Evolutionary conservation across 2,113 vertebrate species (phyloP).

Genomic region (Ciconia maguari): DNA sequence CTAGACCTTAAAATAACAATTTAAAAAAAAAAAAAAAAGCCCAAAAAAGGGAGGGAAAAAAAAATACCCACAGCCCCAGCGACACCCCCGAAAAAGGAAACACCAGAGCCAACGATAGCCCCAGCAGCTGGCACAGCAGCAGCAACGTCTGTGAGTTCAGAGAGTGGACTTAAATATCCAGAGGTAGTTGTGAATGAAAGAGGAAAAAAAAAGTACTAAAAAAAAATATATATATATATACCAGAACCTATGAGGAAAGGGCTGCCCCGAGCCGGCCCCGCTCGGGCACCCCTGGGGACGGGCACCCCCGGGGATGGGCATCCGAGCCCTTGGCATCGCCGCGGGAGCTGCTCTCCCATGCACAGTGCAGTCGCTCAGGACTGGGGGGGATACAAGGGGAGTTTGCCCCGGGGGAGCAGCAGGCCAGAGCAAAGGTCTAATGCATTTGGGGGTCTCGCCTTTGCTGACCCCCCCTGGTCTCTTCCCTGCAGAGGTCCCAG

Average conservation of each 20-base stretch:
- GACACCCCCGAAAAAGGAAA: not conserved
- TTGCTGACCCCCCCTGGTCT: not conserved
- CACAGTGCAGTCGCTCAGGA: not conserved
- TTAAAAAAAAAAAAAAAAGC: not conserved
- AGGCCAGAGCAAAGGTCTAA: not conserved
- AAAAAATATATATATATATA: not conserved
- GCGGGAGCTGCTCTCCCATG: not conserved
- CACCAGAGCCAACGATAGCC: not conserved
- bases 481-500: not conserved
- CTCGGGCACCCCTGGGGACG: rapidly evolving
- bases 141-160: conserved; percentile 61
- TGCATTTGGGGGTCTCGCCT: not conserved
- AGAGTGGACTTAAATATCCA: conserved; percentile 78
- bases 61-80: not conserved
- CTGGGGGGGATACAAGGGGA: not conserved
- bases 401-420: not conserved
- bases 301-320: not conserved
- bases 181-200: conserved; percentile 83
- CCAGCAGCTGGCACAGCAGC: conserved; percentile 54
- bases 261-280: not conserved
- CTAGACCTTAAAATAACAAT: not conserved
- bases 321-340: rapidly evolving
- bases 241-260: not conserved
- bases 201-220: not conserved
- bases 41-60: not conserved